These are phyloP conservation scores for Parazoanthus atlanticus DNA, from an alignment of 92 coral and sea anemone species.

Conservation along the genomic window DNA sequence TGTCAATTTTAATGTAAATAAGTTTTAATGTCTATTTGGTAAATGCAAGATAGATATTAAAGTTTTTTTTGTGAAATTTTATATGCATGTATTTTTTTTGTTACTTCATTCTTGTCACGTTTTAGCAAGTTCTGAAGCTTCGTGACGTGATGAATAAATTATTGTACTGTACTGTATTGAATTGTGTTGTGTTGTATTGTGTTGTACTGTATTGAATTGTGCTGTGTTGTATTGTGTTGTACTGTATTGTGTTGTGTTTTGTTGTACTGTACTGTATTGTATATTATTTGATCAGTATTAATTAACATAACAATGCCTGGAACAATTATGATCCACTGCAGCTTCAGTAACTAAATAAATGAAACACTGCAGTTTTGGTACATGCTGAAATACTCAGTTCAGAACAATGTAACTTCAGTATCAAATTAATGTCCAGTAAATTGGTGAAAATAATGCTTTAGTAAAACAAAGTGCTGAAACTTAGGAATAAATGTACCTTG, in stretches of 20 bases:
- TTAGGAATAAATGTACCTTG: background rate
- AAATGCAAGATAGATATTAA: too few species aligned
- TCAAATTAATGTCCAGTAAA: background rate
- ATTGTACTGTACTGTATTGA: too few species aligned
- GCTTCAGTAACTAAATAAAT: background rate
- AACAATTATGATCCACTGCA: background rate
- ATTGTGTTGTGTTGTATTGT: background rate
- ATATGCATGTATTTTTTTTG: too few species aligned
- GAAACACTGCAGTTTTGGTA: too few species aligned
- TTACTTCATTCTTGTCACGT: too few species aligned
- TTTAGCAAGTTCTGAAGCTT: too few species aligned
- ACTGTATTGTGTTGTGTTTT: background rate
- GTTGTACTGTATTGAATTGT: background rate
- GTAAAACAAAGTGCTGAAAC: background rate
- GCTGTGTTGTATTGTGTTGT: background rate
- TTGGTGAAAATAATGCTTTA: background rate
- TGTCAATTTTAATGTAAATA: too few species aligned
- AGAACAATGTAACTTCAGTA: background rate
- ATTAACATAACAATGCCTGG: background rate
- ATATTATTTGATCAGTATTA: background rate
- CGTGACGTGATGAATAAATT: too few species aligned
- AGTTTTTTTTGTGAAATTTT: too few species aligned
- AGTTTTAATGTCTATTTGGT: too few species aligned
- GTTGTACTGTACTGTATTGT: background rate
- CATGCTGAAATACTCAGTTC: background rate